Base-by-base conservation (phyloP, 2,113 vertebrate genomes). In the Archilochus colubris region DNA sequence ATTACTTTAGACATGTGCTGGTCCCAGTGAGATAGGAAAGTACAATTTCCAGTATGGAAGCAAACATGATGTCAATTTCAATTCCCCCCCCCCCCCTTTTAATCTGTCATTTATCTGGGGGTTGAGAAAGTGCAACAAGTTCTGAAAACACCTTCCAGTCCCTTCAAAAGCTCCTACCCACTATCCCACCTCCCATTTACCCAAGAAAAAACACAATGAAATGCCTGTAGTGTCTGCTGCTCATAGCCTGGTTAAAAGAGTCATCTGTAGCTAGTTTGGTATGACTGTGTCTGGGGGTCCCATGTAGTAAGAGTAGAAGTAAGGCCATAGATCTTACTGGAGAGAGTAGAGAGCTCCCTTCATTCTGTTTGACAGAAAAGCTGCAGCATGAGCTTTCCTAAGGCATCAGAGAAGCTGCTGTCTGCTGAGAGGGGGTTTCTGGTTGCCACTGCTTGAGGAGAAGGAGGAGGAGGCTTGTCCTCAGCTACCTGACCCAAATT, bases 401-500 rank as follows among this genome's bases (percentile, higher is more conserved):
- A 73, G 36, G 24, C 40, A 36, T 67, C 50, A 66, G 59, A 80
- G 27, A 46, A 82, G 33, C 19, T 80, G 55, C 4, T 80, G 50
- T 66, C 58, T 91, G 50, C 70, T 64, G 19, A 6, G n/a, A 38
- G 20, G 5, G 73, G 58, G 16, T 73, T 89, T 89, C 70, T 87
- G 50, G 89, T 69, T 46, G 86, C 36, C 63, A 46, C 40, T 3
- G 0, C n/a, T 58, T 18, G 25, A 76, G 75, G 40, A 92, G 64
- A 72, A 77, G 63, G 33, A 72, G 83, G 31, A 72, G 12, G 79
- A 73, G 67, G 27, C 14, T 87, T 76, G 40, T 73, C 62, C 63
- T 89, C 85, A 62, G 50, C 59, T 91, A 63, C 33, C 59, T 88
- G 85, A 69, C 75, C 46, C 14, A 86, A 88, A 69, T 40, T 33